Evolutionary conservation across 1,140 invertebrate genomes (phyloP).

Genomic region (Heliconius hermathena): DNA sequence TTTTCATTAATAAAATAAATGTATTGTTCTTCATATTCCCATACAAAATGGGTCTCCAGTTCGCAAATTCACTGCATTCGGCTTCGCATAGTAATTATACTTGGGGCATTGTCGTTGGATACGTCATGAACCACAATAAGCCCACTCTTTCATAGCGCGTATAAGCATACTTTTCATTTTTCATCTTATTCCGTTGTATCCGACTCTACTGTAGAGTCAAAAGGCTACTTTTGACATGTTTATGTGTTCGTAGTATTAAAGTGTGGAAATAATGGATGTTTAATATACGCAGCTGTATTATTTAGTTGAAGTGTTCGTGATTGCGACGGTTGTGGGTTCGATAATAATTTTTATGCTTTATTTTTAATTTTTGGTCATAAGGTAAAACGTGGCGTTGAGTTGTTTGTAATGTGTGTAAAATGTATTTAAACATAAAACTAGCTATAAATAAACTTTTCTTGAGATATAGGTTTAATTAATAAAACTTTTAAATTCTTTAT

Average conservation of each 20-base stretch:
- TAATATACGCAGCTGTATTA: too few relatives aligned
- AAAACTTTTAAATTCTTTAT: too few relatives aligned
- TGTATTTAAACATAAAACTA: too few relatives aligned
- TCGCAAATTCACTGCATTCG: slow-evolving; percentile 8
- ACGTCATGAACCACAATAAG: slow-evolving; percentile 3
- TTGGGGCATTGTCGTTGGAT: slow-evolving; percentile 6
- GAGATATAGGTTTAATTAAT: too few relatives aligned
- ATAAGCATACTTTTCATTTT: slow-evolving; percentile 13
- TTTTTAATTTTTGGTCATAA: too few relatives aligned
- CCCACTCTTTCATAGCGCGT: slow-evolving; percentile 12
- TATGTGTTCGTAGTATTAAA: background rate
- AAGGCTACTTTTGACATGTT: slow-evolving; percentile 9
- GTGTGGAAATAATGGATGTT: background rate
- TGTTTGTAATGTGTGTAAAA: too few relatives aligned
- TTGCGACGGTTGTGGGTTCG: too few relatives aligned
- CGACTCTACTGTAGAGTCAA: slow-evolving; percentile 1
- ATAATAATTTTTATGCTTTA: too few relatives aligned
- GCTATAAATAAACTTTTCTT: too few relatives aligned
- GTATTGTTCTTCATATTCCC: background rate
- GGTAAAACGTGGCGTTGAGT: too few relatives aligned
- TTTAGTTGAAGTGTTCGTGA: too few relatives aligned
- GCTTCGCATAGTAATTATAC: slow-evolving; percentile 10
- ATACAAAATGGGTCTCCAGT: background rate
- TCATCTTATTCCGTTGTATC: slow-evolving; percentile 6
- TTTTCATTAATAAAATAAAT: slow-evolving; percentile 9